Base-by-base conservation (phyloP, 2,797 vertebrate genomes). In the Fistularia tabacaria region DNA sequence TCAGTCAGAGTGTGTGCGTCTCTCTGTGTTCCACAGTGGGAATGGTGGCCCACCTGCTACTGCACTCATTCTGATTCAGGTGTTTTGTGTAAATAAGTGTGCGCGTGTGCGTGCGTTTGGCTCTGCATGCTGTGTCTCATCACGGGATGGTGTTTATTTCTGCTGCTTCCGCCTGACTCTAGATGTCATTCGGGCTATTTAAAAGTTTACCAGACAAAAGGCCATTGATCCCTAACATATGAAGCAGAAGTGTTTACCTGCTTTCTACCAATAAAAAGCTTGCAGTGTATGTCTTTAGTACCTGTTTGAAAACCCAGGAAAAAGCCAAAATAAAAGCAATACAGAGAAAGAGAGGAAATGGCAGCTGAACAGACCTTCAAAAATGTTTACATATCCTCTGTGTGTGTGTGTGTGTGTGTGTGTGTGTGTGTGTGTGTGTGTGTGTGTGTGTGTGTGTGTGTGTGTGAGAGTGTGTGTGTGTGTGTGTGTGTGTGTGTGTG, bases 101-200 rank as follows among this genome's bases (percentile, higher is more conserved):
- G 69, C 14, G 73, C 49, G 78, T 41, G 71, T 51, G 48, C 55
- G 60, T 64, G 39, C 64, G 74, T 74, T 64, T 63, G 63, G 46
- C 63, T 62, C 49, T 88, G 90, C 91, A 92, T 91, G 90, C 83
- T 63, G 69, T 88, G 83, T 86, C 65, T 84, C 72, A 82, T 87
- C 83, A 87, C 86, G 82, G 49, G 58, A 54, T 80, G 80, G 69
- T 82, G 80, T 80, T 61, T 63, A 76, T 72, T 79, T 80, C 49
- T 1, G 49, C 54, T 70, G 68, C 65, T 69, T 44, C 69, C 60
- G 76, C 63, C 62, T 57, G 46, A 63, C 72, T 74, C 63, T 74
- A 76, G 73, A 70, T 81, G 64, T 66, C 57, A 69, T 70, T 59
- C 12, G 61, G 46, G 47, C 40, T 56, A 48, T 49, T 69, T 42